A percentile compares a stretch with the other conserved stretches of the same genome.
Conservation (phyloP, 2,888 invertebrate species). For the Thymelicus acteon region DNA sequence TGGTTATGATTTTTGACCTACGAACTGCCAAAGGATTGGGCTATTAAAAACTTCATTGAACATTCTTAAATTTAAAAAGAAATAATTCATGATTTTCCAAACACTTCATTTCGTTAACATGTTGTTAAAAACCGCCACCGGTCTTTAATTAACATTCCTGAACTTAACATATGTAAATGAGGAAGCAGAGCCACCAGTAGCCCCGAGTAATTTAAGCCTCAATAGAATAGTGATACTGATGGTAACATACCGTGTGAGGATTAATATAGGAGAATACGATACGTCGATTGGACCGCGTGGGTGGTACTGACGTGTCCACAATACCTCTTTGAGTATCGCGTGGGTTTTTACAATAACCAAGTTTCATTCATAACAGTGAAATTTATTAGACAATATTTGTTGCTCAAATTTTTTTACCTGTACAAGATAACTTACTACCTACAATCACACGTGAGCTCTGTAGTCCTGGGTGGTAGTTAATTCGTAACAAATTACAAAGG, state of each 20-base stretch:
- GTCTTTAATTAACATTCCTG: conserved; percentile 25
- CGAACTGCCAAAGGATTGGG: too few relatives aligned
- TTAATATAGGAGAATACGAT: neutral
- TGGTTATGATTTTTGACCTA: too few relatives aligned
- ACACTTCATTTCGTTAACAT: neutral
- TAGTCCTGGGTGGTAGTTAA: neutral
- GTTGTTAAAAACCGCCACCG: conserved; percentile 9
- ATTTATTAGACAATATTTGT: conserved; percentile 8
- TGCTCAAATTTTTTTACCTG: neutral
- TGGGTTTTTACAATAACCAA: neutral
- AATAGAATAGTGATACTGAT: conserved; percentile 23
- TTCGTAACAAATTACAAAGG: neutral
- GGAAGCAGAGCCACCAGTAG: neutral
- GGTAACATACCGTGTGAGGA: neutral
- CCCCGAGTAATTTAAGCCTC: conserved; percentile 9
- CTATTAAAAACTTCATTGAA: too few relatives aligned
- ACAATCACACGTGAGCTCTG: neutral
- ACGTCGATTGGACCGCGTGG: neutral
- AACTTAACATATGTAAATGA: conserved; percentile 10
- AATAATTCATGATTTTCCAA: neutral
- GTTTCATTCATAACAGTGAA: conserved; percentile 12
- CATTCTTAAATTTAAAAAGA: too few relatives aligned
- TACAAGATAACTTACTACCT: too few relatives aligned
- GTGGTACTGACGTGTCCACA: neutral
- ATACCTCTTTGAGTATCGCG: neutral